Evolutionary conservation across 2,113 vertebrate genomes (phyloP), one percentile per base, ranked within the genome.

Genomic region (Mirounga angustirostris): DNA sequence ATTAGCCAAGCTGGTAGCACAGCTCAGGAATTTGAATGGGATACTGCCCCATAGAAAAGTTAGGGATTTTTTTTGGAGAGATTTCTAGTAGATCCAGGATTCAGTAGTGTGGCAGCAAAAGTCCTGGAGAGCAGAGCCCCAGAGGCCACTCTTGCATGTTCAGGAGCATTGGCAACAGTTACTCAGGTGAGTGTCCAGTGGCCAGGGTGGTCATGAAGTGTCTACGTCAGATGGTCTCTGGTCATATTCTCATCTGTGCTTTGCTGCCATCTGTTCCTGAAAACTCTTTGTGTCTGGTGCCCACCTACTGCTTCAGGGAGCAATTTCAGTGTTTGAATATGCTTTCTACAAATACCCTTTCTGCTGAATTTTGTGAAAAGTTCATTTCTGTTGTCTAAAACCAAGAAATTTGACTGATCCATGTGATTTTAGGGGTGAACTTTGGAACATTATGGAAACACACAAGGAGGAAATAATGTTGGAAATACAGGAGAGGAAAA

Each of bases 131-230:
- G 12, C 2, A 74, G 13, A 84, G 2, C 4, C 14, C 18, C 6
- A 7, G 28, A n/a, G 10, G 36, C 65, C 13, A 67, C 19, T 18
- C 14, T 2, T 10, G 28, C 22, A 5, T 33, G 33, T 22, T 14
- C 7, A 30, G 22, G 2, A 28, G 5, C 63, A 4, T 13, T 50
- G 30, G 15, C 19, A 24, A n/a, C 0, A 56, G 19, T 83, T 19
- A n/a, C 8, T 12, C 2, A 79, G 6, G 10, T 10, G 24, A 24
- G 12, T 30, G 36, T 15, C 30, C 21, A 40, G 43, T 0, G 18
- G 2, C 5, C 9, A 0, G 1, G 4, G 3, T n/a, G 21, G 4
- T 36, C 16, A 8, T 16, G 10, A 8, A 21, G 24, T 7, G 1
- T 69, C 19, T 13, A 26, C 73, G 7, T 14, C 4, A 19, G 4